Evolutionary conservation across 2,888 invertebrate genomes (phyloP).

Genomic region (Druceiella hillmani): DNA sequence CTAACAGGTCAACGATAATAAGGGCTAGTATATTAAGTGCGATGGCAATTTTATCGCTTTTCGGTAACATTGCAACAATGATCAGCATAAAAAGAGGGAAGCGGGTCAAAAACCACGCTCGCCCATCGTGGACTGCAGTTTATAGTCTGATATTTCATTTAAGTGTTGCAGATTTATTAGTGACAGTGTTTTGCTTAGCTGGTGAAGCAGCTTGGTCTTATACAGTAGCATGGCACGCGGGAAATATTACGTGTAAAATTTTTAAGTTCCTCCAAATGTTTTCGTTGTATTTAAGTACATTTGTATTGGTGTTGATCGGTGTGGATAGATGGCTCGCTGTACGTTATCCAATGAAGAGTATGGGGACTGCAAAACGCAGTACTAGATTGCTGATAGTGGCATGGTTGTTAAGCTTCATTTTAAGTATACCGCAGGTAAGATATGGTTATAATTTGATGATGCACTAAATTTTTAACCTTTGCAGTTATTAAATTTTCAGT

Average conservation of each 20-base stretch:
- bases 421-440: slow-evolving; percentile 79
- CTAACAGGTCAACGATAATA: slow-evolving; percentile 57
- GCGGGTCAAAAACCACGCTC: slow-evolving; percentile 48
- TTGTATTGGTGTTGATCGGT: slow-evolving; percentile 75
- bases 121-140: slow-evolving; percentile 64
- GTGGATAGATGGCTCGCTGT: slow-evolving; percentile 78
- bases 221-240: slow-evolving; percentile 76
- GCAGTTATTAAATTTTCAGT: too few species aligned
- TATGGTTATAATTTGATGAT: slow-evolving; percentile 2
- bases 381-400: slow-evolving; percentile 60
- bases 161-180: slow-evolving; percentile 76
- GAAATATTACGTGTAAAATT: slow-evolving; percentile 69
- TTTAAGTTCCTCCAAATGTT: slow-evolving; percentile 81
- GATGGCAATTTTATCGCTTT: slow-evolving; percentile 66
- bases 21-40: slow-evolving; percentile 62
- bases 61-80: slow-evolving; percentile 72
- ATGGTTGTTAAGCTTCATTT: slow-evolving; percentile 68
- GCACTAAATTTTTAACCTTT: too few species aligned
- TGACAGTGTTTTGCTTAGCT: slow-evolving; percentile 74
- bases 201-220: slow-evolving; percentile 79
- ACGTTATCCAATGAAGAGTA: slow-evolving; percentile 70
- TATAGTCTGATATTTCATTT: slow-evolving; percentile 76
- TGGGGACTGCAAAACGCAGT: slow-evolving; percentile 63
- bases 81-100: slow-evolving; percentile 66
- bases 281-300: slow-evolving; percentile 76